phyloP scores from a whole-genome alignment of 2,888 invertebrate species.

The Leuctra nigra region DNA sequence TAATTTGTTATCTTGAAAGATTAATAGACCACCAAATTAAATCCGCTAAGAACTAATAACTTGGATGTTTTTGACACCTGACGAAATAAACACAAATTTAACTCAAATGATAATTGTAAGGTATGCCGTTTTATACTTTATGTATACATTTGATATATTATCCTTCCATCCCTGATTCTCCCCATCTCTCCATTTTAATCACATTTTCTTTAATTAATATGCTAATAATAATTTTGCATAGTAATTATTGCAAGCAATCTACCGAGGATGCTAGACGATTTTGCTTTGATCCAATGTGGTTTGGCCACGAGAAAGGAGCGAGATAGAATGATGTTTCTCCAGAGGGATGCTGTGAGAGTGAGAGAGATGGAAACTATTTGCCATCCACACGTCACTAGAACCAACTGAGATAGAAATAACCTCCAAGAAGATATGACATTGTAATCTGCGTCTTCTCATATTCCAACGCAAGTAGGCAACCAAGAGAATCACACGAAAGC shows the following conservation, averaged over 20 bases:
- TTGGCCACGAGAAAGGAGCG: background rate
- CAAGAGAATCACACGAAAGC: background rate
- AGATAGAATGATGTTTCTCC: background rate
- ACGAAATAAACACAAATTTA: too few relatives aligned
- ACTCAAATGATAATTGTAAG: background rate
- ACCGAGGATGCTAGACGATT: conserved; percentile 38
- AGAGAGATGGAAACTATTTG: background rate
- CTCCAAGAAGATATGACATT: background rate
- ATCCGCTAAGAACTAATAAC: too few relatives aligned
- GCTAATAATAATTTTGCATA: conserved; percentile 47
- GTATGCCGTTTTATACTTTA: conserved; percentile 15
- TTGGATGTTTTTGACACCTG: too few relatives aligned
- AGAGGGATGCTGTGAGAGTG: background rate
- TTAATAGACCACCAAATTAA: too few relatives aligned
- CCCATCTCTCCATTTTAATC: conserved; percentile 43
- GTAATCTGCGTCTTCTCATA: conserved; percentile 1
- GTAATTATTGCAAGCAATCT: conserved; percentile 47
- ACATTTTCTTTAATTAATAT: conserved; percentile 49
- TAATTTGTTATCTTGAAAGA: too few relatives aligned
- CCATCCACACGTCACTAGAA: background rate
- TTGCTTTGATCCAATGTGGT: conserved; percentile 40
- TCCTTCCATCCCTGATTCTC: conserved; percentile 15
- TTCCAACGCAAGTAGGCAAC: background rate
- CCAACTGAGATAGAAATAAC: conserved; percentile 4
- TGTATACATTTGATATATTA: background rate